A percentile compares a stretch with the other conserved stretches of the same genome.
Conservation (phyloP, 2,113 vertebrate species). For the Microcebus jonahi region DNA sequence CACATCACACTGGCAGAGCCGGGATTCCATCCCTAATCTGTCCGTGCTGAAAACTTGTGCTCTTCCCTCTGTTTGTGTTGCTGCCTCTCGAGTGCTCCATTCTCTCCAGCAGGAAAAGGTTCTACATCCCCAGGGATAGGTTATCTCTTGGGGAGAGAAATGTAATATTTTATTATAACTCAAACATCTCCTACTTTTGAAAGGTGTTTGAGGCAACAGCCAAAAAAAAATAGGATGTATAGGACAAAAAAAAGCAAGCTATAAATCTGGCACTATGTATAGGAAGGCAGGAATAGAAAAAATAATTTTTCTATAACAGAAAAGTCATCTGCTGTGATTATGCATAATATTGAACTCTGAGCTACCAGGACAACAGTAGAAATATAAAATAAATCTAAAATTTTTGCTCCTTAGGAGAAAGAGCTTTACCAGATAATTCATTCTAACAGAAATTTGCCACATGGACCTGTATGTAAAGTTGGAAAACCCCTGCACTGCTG, state of each 20-base stretch:
- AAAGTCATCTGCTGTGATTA: not conserved
- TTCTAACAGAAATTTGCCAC: no score
- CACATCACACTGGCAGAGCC: not conserved
- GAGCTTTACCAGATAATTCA: no score
- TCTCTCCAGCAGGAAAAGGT: not conserved
- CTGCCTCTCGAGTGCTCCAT: not conserved
- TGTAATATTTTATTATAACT: not conserved
- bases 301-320: not conserved
- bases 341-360: not conserved
- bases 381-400: no score
- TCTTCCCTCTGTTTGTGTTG: not conserved
- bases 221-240: not conserved
- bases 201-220: not conserved
- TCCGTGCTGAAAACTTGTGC: not conserved
- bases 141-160: not conserved
- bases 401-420: no score
- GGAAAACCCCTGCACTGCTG: no score
- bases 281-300: not conserved
- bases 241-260: not conserved
- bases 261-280: not conserved
- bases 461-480: no score
- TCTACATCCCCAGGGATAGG: not conserved
- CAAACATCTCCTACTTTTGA: not conserved
- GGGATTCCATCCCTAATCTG: not conserved
- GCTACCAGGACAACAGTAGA: not conserved